Evolutionary conservation across 2,797 vertebrate genomes (phyloP).

Genomic region (Capromys pilorides): DNA sequence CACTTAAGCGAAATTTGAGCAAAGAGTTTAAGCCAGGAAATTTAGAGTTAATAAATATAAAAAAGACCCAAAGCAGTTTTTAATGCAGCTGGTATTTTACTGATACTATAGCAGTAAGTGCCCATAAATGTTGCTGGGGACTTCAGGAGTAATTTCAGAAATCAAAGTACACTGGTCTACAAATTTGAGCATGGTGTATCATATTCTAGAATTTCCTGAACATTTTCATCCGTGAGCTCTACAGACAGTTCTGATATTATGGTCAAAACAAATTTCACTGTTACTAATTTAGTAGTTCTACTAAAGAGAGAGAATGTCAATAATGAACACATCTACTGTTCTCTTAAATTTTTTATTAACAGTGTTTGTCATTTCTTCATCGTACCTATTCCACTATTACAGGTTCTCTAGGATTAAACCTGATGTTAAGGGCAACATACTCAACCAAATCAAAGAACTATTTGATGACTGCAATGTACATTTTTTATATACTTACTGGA

Average conservation of each 20-base stretch:
- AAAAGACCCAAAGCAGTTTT: conserved; percentile 44
- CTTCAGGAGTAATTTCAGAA: conserved; percentile 50
- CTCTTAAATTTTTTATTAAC: conserved; percentile 38
- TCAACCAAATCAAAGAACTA: conserved; percentile 41
- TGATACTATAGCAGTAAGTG: conserved; percentile 17
- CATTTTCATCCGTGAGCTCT: conserved; percentile 14
- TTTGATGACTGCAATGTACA: background rate
- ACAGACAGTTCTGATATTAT: conserved; percentile 41
- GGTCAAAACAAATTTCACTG: conserved; percentile 35
- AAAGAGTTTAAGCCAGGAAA: conserved; percentile 34
- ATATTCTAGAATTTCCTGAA: conserved; percentile 32
- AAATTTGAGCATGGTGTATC: conserved; percentile 8
- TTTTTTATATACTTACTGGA: conserved; percentile 12
- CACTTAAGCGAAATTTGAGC: conserved; percentile 53
- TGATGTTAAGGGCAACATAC: conserved; percentile 20
- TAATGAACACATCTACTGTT: background rate
- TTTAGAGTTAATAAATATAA: conserved; percentile 49
- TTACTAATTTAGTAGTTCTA: conserved; percentile 25
- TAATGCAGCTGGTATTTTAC: conserved; percentile 52
- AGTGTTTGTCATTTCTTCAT: conserved; percentile 50
- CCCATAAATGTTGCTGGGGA: conserved; percentile 33
- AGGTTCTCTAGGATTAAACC: conserved; percentile 30
- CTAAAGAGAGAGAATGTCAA: conserved; percentile 26
- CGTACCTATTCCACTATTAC: background rate
- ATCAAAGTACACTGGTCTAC: conserved; percentile 38